phyloP scores from a whole-genome alignment of 1,140 invertebrate genomes.

The Drosophila saltans region DNA sequence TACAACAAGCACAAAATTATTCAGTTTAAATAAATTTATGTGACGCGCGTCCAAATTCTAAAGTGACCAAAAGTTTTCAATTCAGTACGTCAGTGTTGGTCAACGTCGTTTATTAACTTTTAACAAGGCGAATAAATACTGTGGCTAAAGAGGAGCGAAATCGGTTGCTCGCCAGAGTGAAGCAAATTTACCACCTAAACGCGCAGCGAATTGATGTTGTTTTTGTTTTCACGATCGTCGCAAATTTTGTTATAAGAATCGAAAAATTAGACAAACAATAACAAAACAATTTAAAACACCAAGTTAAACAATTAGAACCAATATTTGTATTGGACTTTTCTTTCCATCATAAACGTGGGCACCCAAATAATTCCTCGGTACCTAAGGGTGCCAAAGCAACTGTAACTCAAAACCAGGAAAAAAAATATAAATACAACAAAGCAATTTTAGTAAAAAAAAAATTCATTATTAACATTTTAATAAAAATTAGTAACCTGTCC shows the following conservation, averaged over 20 bases:
- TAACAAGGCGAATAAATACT: no score
- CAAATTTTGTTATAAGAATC: background rate
- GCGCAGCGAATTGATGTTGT: background rate
- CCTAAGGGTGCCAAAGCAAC: slow-evolving; percentile 1
- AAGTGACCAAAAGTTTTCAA: no score
- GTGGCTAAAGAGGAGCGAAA: no score
- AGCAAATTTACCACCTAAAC: no score
- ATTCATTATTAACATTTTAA: background rate
- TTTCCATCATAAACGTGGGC: background rate
- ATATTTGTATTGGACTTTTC: background rate
- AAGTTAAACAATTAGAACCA: background rate
- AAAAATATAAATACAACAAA: background rate
- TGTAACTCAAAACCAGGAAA: background rate
- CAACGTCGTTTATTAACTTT: no score
- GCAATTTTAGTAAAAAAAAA: slow-evolving; percentile 6
- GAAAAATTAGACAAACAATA: background rate
- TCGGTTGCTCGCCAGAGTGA: no score
- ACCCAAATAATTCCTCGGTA: background rate
- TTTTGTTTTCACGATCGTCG: background rate
- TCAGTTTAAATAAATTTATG: background rate
- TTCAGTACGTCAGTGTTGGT: no score
- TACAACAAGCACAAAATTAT: no score
- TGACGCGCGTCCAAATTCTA: background rate
- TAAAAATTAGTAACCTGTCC: background rate
- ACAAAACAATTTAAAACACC: background rate